Conservation (phyloP, 64 coral and sea anemone genomes). For the Pocillopora damicornis region DNA sequence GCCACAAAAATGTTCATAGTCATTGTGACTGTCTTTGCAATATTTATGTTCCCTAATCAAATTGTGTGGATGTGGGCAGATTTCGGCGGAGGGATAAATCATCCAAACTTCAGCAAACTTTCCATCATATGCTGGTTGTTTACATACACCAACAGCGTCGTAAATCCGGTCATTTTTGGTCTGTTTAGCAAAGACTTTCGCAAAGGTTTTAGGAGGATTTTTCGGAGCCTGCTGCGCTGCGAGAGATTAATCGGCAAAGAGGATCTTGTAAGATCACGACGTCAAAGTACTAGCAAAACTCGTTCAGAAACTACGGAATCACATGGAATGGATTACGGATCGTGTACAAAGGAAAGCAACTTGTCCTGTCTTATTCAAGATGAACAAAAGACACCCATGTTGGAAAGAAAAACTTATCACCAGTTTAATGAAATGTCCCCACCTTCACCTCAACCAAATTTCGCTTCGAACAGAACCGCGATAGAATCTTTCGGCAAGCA, state of each 20-base stretch:
- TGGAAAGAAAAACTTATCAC: neutral
- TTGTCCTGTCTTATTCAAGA: neutral
- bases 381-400: neutral
- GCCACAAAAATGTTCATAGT: conserved; percentile 64
- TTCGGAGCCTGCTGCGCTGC: conserved; percentile 22
- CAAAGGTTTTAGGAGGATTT: conserved; percentile 46
- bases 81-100: conserved; percentile 32
- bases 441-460: neutral
- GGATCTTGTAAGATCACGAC: neutral
- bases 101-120: conserved; percentile 25
- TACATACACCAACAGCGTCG: conserved; percentile 59
- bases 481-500: neutral
- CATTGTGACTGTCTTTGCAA: conserved; percentile 42
- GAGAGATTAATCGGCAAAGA: neutral
- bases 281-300: neutral
- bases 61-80: conserved; percentile 60
- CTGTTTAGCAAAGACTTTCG: conserved; percentile 70
- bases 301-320: neutral
- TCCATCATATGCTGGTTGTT: conserved; percentile 56
- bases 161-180: conserved; percentile 62
- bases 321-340: neutral
- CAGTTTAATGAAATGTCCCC: neutral
- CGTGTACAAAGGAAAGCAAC: neutral
- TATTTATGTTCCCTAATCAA: conserved; percentile 75
- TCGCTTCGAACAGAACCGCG: neutral